Base-by-base conservation (phyloP, 2,888 invertebrate genomes). In the Troglohyphantes excavatus region DNA sequence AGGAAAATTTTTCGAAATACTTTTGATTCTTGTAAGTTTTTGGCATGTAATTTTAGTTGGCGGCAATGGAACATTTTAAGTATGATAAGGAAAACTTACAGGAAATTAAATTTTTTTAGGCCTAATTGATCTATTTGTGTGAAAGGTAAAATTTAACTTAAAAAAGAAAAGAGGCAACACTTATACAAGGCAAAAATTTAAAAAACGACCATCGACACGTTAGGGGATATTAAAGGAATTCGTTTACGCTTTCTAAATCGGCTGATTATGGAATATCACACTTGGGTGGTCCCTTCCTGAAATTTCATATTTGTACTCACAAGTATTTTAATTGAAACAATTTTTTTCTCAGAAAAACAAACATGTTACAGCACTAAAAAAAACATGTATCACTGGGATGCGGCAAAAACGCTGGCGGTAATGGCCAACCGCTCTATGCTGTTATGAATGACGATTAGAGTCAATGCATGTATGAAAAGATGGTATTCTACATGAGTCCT, bases 261-360 rank as follows among this genome's bases (percentile, higher is more conserved):
- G 73, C 43, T 75, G 61, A 27, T n/a, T 11, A 43, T 63, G 76
- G 43, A 70, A 78, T 86, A 86, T 86, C 86, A 86, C 86, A 85
- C 46, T 19, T 46, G 75, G 76, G 79, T 87, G 87, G 87, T 73
- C 79, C 79, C 79, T 81, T 86, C 26, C 46, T 78, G 46, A 43
- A 76, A 70, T 70, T 83, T 65, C 43, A 65, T 27, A 75, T 87
- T 87, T 87, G 87, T 87, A 87, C 87, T 87, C 11, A 43, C n/a
- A 39, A 53, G 33, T 33, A 53, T 19, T 43, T 70, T 13, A 53
- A 53, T n/a, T 6, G 9, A 46, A 79, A 39, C 27, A 78, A 26
- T 67, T 79, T 78, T 65, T 65, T 65, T 43, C 61, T 79, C 79
- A 27, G 46, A 79, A 67, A 61, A 29, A 59, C 61, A 65, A 53